Base-by-base conservation (phyloP, 2,113 vertebrate species). In the Daubentonia madagascariensis region DNA sequence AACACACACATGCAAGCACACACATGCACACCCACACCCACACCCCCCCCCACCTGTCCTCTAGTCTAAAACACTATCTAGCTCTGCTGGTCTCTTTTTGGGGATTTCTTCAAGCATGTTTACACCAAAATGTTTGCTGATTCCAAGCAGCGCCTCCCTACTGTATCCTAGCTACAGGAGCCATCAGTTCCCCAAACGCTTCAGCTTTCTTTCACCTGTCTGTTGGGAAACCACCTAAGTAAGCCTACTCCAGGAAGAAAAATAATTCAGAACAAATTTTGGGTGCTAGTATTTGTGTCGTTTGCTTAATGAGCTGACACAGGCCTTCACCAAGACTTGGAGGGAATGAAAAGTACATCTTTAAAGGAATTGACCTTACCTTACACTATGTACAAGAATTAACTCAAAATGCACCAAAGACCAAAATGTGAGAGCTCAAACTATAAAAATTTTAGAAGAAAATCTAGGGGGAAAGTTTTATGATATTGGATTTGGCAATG, bases 171-270 rank as follows among this genome's bases (percentile, higher is more conserved):
- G 98, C 94, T 83, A 96, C 28, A 13, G 6, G n/a, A 45, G 59
- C 28, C n/a, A 6, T 73, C 61, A 76, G 85, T 43, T 92, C 96
- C 96, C 95, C 78, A 91, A 28, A n/a, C 2, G 25, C 89, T 91
- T 90, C 68, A 65, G 85, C 86, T 98, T 85, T 93, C 67, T 91
- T 97, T 97, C 97, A 96, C 97, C 95, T 97, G 97, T 97, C 97
- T 98, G 94, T 94, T 94, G 96, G 97, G 98, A 98, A 98, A 97
- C 95, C 89, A 97, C 96, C 48, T 28, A 28, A 50, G 54, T 28
- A 28, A 50, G 54, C 48, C 22, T 10, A 59, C 4, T 32, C 6
- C 25, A 43, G 52, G 13, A 61, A 85, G 97, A 52, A 59, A 92
- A 79, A 20, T 40, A 28, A 32, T 43, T 80, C n/a, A 81, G 35